Evolutionary conservation across 2,888 invertebrate genomes (phyloP), one percentile per base, ranked within the genome.

Genomic region (Synergus itoensis): DNA sequence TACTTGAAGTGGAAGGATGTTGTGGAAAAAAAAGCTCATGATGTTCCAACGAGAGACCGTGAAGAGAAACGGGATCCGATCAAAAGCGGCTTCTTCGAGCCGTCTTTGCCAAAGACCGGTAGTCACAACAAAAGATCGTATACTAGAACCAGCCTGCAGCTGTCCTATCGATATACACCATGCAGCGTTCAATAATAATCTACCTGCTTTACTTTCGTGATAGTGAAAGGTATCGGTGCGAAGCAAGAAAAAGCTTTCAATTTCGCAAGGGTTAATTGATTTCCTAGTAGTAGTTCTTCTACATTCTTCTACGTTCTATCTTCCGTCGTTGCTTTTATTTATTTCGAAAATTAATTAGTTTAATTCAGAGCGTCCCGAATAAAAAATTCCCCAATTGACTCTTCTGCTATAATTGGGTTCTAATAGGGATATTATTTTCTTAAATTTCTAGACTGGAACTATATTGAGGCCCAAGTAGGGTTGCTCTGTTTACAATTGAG

Each of bases 41-140:
- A 82, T 76, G 81, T 78, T 78, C 82, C 82, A 78, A 79, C 79
- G 76, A 81, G 82, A 80, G 75, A 80, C 79, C 77, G 79, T 78
- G 69, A 67, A 84, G 82, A 80, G 82, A 81, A 80, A 79, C 79
- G 65, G 53, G 28, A 76, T 53, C 28, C 16, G 76, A 80, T 82
- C 82, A 81, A 84, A 84, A 82, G 73, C 53, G 73, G 80, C 78
- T 67, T 75, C 79, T 79, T 77, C 77, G 79, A 77, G 67, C n/a
- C 77, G 64, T 60, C 77, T 79, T 80, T 69, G 60, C 43, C 69
- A 80, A 64, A 73, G 62, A 57, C 79, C 62, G 65, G 43, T 67
- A 64, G 76, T 63, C 79, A 77, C 63, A 65, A 82, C 82, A 85
- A 82, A 79, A 77, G 79, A 67, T 67, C 67, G 43, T 67, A 43